Percentiles rank a stretch among this genome's conserved stretches.
Conservation (phyloP, 2,113 vertebrate species). For the Ancistrus triradiatus region DNA sequence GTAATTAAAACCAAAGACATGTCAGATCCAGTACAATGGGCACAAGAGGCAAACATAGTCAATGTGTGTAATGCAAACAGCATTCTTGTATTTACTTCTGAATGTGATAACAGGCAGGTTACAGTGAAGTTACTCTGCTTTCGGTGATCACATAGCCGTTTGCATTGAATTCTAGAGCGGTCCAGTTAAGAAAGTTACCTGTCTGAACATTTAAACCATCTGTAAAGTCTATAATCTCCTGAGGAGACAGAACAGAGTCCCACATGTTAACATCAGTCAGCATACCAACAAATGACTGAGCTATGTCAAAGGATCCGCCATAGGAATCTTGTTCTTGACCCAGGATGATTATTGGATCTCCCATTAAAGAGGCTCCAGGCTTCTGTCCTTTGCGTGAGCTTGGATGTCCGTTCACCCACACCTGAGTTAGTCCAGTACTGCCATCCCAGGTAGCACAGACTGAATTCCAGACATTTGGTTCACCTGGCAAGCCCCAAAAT, state of each 20-base stretch:
- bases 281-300: conserved; percentile 22
- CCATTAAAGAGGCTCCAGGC: not conserved
- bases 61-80: too few relatives aligned
- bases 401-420: conserved; percentile 39
- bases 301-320: not conserved
- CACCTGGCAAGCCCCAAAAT: conserved; percentile 7
- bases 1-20: too few relatives aligned
- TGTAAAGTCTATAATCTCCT: conserved; percentile 7
- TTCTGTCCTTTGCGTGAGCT: not conserved
- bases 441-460: conserved; percentile 41
- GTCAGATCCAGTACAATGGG: too few relatives aligned
- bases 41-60: too few relatives aligned
- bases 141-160: conserved; percentile 11
- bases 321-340: conserved; percentile 36
- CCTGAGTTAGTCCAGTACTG: conserved; percentile 29
- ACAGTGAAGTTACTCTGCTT: not conserved
- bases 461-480: conserved; percentile 31
- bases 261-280: conserved; percentile 36
- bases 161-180: not conserved
- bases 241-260: conserved; percentile 20
- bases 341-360: conserved; percentile 12
- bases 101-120: not conserved
- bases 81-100: too few relatives aligned
- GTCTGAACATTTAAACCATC: not conserved
- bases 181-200: conserved; percentile 35